phyloP scores from a whole-genome alignment of 1,140 invertebrate species.

The Psilanteris sp. region DNA sequence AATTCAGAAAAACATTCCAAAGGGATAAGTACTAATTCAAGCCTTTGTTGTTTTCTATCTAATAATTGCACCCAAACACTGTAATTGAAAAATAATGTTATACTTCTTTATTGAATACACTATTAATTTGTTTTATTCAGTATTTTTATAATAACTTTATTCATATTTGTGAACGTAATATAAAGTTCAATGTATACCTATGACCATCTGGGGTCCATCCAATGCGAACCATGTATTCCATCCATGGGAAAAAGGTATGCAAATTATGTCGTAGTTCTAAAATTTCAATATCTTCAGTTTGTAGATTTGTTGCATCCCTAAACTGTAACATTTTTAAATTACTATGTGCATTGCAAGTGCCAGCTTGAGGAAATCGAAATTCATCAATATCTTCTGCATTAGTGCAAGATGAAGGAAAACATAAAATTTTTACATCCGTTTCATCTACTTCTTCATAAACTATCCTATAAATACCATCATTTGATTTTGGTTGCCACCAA shows the following conservation, averaged over 20 bases:
- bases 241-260: conserved; percentile 90
- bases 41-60: conserved; percentile 90
- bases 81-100: too few species aligned
- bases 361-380: conserved; percentile 95
- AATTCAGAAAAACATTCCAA: conserved; percentile 87
- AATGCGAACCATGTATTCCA: conserved; percentile 95
- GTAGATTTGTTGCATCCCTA: conserved; percentile 83
- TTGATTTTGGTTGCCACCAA: conserved; percentile 95
- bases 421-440: conserved; percentile 93
- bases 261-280: conserved; percentile 87
- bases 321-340: conserved; percentile 94
- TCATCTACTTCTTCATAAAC: conserved; percentile 98
- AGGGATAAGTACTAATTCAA: conserved; percentile 88
- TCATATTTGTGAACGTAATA: too few species aligned
- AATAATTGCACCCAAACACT: conserved; percentile 95
- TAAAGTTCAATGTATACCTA: conserved; percentile 81
- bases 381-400: conserved; percentile 90
- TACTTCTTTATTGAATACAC: too few species aligned
- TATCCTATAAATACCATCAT: conserved; percentile 90
- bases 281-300: conserved; percentile 84
- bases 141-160: too few species aligned
- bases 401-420: conserved; percentile 90
- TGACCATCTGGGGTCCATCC: conserved; percentile 95
- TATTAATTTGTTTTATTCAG: too few species aligned
- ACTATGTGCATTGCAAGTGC: conserved; percentile 93